A percentile compares a stretch with the other conserved stretches of the same genome.
Conservation (phyloP, 2,113 vertebrate genomes). For the Neoarius graeffei region DNA sequence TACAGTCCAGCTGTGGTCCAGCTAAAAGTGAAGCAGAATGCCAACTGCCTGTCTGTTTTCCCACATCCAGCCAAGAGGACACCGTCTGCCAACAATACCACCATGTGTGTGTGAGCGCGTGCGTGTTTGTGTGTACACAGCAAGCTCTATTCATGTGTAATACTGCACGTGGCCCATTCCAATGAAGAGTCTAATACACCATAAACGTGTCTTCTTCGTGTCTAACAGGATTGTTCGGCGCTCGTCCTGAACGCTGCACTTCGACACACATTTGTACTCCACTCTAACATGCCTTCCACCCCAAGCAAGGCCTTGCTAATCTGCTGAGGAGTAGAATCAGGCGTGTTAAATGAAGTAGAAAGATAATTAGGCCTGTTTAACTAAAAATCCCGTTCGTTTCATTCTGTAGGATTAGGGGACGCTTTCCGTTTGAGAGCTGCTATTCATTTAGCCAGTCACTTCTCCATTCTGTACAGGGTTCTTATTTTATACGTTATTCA, state of each 20-base stretch:
- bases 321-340: background rate
- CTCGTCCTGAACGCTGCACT: background rate
- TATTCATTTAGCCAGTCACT: background rate
- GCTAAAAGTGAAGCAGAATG: conserved; percentile 13
- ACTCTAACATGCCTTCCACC: background rate
- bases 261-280: background rate
- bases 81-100: conserved; percentile 37
- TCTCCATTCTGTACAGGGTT: background rate
- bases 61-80: conserved; percentile 19
- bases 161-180: background rate
- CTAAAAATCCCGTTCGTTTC: background rate
- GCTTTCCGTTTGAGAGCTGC: background rate
- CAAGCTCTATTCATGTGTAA: background rate
- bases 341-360: background rate
- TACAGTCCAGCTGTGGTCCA: conserved; percentile 38
- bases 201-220: background rate
- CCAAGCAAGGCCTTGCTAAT: background rate
- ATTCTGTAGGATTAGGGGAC: background rate
- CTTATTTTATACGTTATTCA: background rate
- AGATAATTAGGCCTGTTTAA: background rate
- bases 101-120: background rate
- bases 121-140: background rate
- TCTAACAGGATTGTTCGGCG: background rate
- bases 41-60: conserved; percentile 27
- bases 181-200: background rate